Evolutionary conservation across 2,797 vertebrate species (phyloP).

Genomic region (Eulemur albifrons): DNA sequence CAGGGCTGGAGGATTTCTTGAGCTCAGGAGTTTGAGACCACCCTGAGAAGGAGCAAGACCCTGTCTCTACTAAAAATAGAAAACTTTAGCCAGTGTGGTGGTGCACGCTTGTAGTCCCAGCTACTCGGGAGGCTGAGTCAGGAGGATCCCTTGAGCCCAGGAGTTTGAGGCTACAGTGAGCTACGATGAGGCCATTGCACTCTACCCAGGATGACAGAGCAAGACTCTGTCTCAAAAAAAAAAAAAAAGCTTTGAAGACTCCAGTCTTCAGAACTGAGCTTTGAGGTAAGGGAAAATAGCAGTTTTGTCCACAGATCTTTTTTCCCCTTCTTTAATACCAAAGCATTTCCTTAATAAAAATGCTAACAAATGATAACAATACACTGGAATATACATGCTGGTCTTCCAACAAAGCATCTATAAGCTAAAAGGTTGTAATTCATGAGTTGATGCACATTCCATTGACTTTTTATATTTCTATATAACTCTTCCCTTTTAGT

Average conservation of each 20-base stretch:
- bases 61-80: too few species aligned
- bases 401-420: constrained; percentile 66
- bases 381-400: constrained; percentile 49
- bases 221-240: too few species aligned
- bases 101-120: too few species aligned
- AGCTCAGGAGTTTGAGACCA: too few species aligned
- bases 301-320: neutral
- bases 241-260: constrained; percentile 60
- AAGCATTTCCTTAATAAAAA: constrained; percentile 73
- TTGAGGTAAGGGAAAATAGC: neutral
- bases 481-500: constrained; percentile 66
- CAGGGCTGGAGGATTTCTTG: too few species aligned
- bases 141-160: too few species aligned
- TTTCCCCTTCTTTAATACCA: neutral
- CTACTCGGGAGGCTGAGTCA: too few species aligned
- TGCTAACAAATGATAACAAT: constrained; percentile 3
- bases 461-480: constrained; percentile 71
- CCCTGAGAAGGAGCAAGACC: too few species aligned
- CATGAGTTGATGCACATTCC: constrained; percentile 61
- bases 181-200: too few species aligned
- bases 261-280: constrained; percentile 51
- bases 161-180: too few species aligned
- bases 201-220: too few species aligned
- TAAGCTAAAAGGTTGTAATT: constrained; percentile 67
- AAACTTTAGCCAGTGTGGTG: too few species aligned